Conservation (phyloP, 2,797 vertebrate species). For the Gallirallus australis region DNA sequence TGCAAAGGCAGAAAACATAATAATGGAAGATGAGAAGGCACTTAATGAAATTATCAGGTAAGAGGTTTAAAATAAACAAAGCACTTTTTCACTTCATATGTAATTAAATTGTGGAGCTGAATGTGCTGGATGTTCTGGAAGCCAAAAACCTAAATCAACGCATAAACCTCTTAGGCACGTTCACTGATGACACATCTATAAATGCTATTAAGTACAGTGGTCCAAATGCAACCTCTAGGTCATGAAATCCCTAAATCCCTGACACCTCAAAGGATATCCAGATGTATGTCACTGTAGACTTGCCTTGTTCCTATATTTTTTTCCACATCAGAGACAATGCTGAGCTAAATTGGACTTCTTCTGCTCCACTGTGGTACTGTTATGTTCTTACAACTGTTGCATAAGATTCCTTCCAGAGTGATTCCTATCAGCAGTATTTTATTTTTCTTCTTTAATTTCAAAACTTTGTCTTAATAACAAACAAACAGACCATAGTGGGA, state of each 20-base stretch:
- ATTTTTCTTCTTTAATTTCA: neutral
- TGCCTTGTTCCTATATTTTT: neutral
- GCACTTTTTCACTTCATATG: constrained; percentile 19
- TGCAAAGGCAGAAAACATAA: constrained; percentile 13
- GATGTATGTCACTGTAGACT: neutral
- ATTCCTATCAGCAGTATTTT: neutral
- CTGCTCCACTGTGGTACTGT: neutral
- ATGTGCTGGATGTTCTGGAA: constrained; percentile 14
- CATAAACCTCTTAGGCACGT: neutral
- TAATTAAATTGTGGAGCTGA: constrained; percentile 38
- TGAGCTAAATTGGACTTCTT: neutral
- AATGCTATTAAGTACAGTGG: neutral
- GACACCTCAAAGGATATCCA: neutral
- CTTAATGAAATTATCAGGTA: constrained; percentile 44
- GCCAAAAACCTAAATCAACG: neutral
- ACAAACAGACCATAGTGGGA: neutral
- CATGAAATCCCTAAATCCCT: neutral
- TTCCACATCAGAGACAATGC: neutral
- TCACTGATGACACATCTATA: neutral
- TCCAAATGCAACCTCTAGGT: neutral
- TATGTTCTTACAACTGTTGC: neutral
- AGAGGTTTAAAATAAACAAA: constrained; percentile 48
- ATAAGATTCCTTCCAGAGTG: neutral
- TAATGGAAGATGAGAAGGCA: constrained; percentile 19
- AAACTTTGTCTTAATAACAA: neutral